phyloP scores from a whole-genome alignment of 1,140 invertebrate genomes.

The Cydia amplana region DNA sequence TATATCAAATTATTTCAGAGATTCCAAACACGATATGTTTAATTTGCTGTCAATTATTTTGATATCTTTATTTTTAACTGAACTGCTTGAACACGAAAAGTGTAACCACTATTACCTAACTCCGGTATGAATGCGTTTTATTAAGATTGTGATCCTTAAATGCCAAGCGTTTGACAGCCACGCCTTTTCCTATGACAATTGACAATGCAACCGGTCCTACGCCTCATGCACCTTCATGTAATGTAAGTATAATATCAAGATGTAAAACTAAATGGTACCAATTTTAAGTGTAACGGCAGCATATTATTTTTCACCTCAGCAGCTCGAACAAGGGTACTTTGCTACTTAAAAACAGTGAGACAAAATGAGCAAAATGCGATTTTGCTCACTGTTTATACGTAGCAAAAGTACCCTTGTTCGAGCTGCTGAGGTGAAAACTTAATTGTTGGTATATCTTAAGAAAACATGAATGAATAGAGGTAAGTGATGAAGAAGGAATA shows the following conservation, averaged over 20 bases:
- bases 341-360: too few species aligned
- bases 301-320: too few species aligned
- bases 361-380: too few species aligned
- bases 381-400: too few species aligned
- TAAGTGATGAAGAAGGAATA: too few species aligned
- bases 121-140: slow-evolving; percentile 1
- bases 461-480: too few species aligned
- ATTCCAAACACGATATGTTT: too few species aligned
- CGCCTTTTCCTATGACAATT: background rate
- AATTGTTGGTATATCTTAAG: too few species aligned
- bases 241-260: background rate
- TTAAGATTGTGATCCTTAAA: background rate
- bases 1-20: too few species aligned
- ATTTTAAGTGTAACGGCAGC: background rate
- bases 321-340: too few species aligned
- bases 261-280: background rate
- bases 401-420: too few species aligned
- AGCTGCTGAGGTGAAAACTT: too few species aligned
- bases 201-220: background rate
- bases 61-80: background rate
- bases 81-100: background rate
- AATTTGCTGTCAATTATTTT: background rate
- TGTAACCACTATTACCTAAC: background rate
- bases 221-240: background rate
- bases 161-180: slow-evolving; percentile 28